Conservation (phyloP, 2,888 invertebrate species). For the Leptothorax acervorum region DNA sequence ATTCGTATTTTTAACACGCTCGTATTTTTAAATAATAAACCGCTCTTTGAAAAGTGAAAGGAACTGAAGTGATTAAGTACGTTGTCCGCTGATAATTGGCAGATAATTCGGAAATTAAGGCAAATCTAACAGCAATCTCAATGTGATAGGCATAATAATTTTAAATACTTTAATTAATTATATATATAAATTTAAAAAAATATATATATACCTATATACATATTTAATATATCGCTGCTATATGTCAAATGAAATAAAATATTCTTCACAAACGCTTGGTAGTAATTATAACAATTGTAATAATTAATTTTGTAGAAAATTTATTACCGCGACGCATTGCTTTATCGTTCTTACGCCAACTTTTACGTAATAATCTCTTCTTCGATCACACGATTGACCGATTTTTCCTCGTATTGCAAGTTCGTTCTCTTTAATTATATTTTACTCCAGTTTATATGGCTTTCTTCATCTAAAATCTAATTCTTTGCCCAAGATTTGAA, state of each 20-base stretch:
- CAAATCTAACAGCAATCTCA: neutral
- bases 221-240: neutral
- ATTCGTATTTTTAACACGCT: neutral
- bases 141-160: too few species aligned
- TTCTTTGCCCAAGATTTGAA: neutral
- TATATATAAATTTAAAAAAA: too few species aligned
- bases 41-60: neutral
- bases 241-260: neutral
- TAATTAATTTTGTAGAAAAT: constrained; percentile 5
- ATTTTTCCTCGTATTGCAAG: neutral
- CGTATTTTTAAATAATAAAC: neutral
- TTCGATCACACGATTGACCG: neutral
- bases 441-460: neutral
- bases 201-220: too few species aligned
- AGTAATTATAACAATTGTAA: neutral
- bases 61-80: neutral
- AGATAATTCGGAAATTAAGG: constrained; percentile 1
- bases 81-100: neutral
- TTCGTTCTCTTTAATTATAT: neutral
- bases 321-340: neutral
- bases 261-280: neutral
- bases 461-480: neutral
- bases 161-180: too few species aligned
- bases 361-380: neutral
- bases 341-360: neutral